Evolutionary conservation across 1,140 invertebrate species (phyloP).

Genomic region (Drosophila hydei): DNA sequence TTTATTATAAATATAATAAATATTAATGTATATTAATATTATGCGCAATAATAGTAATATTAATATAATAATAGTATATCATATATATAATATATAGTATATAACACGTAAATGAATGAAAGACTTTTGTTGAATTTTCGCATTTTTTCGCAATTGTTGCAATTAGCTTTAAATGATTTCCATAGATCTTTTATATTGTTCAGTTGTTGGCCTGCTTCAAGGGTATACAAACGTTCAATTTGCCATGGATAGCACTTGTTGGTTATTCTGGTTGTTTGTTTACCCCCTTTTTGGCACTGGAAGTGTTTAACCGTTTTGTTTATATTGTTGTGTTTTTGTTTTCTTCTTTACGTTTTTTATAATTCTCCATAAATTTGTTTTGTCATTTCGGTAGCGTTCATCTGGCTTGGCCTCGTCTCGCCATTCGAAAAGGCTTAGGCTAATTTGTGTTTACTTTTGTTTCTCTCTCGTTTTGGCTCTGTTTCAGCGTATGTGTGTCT

Average conservation of each 20-base stretch:
- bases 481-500: slow-evolving; percentile 8
- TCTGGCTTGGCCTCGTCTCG: slow-evolving; percentile 30
- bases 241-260: slow-evolving; percentile 60
- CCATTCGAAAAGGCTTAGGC: slow-evolving; percentile 51
- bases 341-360: slow-evolving; percentile 23
- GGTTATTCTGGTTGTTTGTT: slow-evolving; percentile 58
- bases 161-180: slow-evolving; percentile 10
- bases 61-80: no score
- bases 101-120: no score
- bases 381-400: slow-evolving; percentile 66
- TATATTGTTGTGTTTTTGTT: slow-evolving; percentile 35
- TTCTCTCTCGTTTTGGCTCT: no score
- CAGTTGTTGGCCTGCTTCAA: slow-evolving; percentile 17
- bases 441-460: slow-evolving; percentile 73
- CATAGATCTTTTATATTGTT: slow-evolving; percentile 10
- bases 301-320: slow-evolving; percentile 45
- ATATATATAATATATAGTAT: no score
- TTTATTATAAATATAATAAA: no score
- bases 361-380: slow-evolving; percentile 31
- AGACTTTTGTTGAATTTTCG: no score
- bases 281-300: slow-evolving; percentile 58
- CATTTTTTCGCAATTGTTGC: not conserved
- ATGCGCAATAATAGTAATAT: no score
- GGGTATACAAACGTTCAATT: slow-evolving; percentile 56
- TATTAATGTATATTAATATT: no score